Evolutionary conservation across 2,888 invertebrate genomes (phyloP), one percentile per base, ranked within the genome.

Genomic region (Acrobasis suavella): DNA sequence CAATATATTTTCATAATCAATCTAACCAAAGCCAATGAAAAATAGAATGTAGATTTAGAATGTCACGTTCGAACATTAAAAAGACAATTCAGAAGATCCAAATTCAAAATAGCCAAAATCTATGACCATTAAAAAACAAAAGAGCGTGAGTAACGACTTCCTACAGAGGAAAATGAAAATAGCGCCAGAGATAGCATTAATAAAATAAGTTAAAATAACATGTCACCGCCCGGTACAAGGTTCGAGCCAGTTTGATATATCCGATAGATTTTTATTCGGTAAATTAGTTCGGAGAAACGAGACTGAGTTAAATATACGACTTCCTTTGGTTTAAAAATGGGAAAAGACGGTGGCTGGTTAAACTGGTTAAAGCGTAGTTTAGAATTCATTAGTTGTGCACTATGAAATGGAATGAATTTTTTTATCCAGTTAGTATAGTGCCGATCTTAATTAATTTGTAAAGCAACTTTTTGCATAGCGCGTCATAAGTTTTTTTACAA

Each of bases 281-380:
- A 86, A 87, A 89, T 88, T 86, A 85, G 86, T 90, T 89, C 87
- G 75, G 69, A 72, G 86, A 87, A 86, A 76, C 72, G 76, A 70
- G 75, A 76, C 72, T 74, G 69, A 69, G 69, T 74, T 69, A 73
- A 75, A 80, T 75, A 79, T 85, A 89, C 79, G 83, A 86, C 91
- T 91, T 91, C 90, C 91, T 89, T 74, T 72, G 70, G 76, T 81
- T 85, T 85, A 82, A 86, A 89, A 89, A 86, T 83, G 85, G 82
- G 77, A 79, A 82, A 82, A 82, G 54, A 46, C 46, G 58, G 60
- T 42, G 39, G 22, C 17, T 38, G 39, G 51, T 60, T 51, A 65
- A 50, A 37, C 17, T 38, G 39, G 51, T 60, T 51, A 63, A 50
- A 37, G 58, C 58, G 50, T 37, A 50, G 37, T 59, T 59, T 49